Evolutionary conservation across 2,113 vertebrate species (phyloP).

Genomic region (Malurus elegans): DNA sequence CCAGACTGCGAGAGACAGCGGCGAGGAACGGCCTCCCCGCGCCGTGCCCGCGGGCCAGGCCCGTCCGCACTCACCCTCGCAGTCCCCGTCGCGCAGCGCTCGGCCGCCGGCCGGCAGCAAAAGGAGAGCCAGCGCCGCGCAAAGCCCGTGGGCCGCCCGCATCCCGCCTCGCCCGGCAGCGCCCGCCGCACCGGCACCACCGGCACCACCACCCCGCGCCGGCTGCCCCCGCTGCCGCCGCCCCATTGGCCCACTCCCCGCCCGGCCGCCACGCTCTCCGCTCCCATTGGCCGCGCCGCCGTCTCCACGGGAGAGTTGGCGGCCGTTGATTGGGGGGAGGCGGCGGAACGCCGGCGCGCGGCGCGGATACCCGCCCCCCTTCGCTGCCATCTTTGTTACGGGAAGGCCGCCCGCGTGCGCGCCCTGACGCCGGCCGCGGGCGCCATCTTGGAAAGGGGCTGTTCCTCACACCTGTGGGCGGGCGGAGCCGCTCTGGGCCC

Average conservation of each 20-base stretch:
- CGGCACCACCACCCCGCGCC: conserved; percentile 3
- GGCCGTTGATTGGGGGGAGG: conserved; percentile 76
- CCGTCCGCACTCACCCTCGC: conserved; percentile 82
- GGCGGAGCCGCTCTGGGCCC: fast-evolving
- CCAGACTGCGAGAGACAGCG: neutral
- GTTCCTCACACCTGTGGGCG: neutral
- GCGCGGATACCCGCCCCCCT: neutral
- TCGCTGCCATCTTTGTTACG: conserved; percentile 22
- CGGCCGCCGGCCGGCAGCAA: conserved; percentile 70
- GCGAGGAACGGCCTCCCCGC: neutral
- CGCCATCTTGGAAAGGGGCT: conserved; percentile 37
- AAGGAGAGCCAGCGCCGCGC: conserved; percentile 79
- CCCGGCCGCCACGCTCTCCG: conserved; percentile 15
- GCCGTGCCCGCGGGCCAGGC: neutral
- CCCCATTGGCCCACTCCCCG: conserved; percentile 51
- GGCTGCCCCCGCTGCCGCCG: neutral
- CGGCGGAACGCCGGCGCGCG: neutral
- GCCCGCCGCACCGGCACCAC: neutral
- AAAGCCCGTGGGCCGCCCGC: conserved; percentile 78
- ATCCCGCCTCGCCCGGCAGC: conserved; percentile 66
- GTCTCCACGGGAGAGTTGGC: conserved; percentile 85
- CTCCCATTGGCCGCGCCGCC: conserved; percentile 60
- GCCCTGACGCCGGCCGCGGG: fast-evolving
- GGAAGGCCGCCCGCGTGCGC: neutral
- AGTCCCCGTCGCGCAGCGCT: conserved; percentile 84